These are phyloP conservation scores for zebrafish (Danio rerio) DNA, from an alignment of 2,113 vertebrate species.

Conservation along the genomic window GRCz12tu NC_133190.1:29863501-29864000, in stretches of 20 bases:
- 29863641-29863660: slow-evolving; percentile 75
- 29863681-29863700: slow-evolving; percentile 63
- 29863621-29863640: slow-evolving; percentile 66
- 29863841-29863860: too few species aligned
- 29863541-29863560: slow-evolving; percentile 54
- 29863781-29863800: not conserved
- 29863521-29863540: slow-evolving; percentile 16
- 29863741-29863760: slow-evolving; percentile 55
- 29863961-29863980: too few species aligned
- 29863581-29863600: slow-evolving; percentile 66
- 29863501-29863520: slow-evolving; percentile 30
- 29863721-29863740: slow-evolving; percentile 71
- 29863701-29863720: slow-evolving; percentile 70
- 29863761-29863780: slow-evolving; percentile 25
- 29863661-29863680: slow-evolving; percentile 76
- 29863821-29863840: too few species aligned
- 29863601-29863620: slow-evolving; percentile 62
- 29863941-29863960: too few species aligned
- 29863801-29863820: too few species aligned
- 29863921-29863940: too few species aligned
- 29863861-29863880: too few species aligned
- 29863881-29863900: too few species aligned
- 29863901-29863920: too few species aligned
- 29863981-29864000: too few species aligned
- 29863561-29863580: slow-evolving; percentile 67